A percentile compares a stretch with the other conserved stretches of the same genome.
These are phyloP conservation scores for Calameuta idolon DNA, from an alignment of 2,888 invertebrate species.

Conservation along the genomic window DNA sequence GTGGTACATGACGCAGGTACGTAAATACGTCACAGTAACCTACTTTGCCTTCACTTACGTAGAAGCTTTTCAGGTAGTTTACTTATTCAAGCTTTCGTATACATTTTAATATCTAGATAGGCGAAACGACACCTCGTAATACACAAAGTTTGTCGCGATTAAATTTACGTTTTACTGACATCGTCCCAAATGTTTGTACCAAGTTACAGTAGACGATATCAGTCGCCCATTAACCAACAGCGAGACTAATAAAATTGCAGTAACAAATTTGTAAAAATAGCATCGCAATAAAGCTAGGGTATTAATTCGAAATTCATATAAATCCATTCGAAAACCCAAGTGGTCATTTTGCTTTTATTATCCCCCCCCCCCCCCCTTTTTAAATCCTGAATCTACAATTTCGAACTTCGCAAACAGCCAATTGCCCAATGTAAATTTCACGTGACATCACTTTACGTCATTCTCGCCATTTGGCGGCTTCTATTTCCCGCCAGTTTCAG, in stretches of 20 bases:
- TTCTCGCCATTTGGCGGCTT: slow-evolving; percentile 54
- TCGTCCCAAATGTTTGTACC: background rate
- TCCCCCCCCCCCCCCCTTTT: background rate
- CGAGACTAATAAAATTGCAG: background rate
- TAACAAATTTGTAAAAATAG: background rate
- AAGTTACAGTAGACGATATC: background rate
- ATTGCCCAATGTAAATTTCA: slow-evolving; percentile 31
- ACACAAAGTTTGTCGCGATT: background rate
- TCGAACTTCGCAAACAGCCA: slow-evolving; percentile 23
- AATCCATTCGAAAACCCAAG: background rate
- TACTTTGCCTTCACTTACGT: background rate
- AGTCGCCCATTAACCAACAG: background rate
- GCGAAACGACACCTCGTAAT: background rate
- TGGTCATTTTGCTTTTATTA: background rate
- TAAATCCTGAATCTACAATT: background rate
- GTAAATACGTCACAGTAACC: background rate
- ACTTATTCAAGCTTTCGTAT: background rate
- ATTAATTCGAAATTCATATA: background rate
- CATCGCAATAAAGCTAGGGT: background rate
- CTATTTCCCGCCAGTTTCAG: slow-evolving; percentile 50
- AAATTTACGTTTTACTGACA: background rate
- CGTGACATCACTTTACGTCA: slow-evolving; percentile 45
- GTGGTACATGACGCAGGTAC: background rate
- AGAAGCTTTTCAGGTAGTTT: background rate
- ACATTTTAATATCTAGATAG: background rate